Base-by-base conservation (phyloP, 2,797 vertebrate genomes). In the Tenualosa ilisha region DNA sequence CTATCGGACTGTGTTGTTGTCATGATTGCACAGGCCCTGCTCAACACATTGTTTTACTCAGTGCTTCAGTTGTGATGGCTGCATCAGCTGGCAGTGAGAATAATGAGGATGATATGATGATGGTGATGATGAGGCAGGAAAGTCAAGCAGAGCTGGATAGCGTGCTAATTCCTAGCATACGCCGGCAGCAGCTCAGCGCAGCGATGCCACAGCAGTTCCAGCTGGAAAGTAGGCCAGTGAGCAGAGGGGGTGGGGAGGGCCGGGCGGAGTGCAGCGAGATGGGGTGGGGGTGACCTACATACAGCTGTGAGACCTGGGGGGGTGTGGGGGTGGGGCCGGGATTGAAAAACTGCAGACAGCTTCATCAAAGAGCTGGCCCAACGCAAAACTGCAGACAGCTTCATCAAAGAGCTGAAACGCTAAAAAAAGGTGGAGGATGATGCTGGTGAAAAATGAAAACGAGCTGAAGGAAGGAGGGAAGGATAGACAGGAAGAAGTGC, bases 191-290 rank as follows among this genome's bases (percentile, higher is more conserved):
- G 56, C 81, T 79, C 87, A 89, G 86, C 85, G 84, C 85, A 84
- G 84, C 95, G 94, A 95, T 94, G 95, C 95, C 94, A 96, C 90
- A 85, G 88, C 90, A 91, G 90, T 92, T 94, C 89, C 90, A 94
- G 91, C 93, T 91, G 93, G 72, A 94, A 95, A 95, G 94, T 95
- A 95, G 95, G 94, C 91, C 95, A 95, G 92, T 90, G 88, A 89
- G 86, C 86, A 72, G 85, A 86, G 81, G 43, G 53, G 51, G 93
- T 15, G 94, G 93, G 95, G 94, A 94, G 92, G 94, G 95, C 92
- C 89, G 87, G 88, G 93, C 92, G 85, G 88, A 88, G 88, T 86
- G 86, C 88, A 86, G 87, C 84, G 89, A 84, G 89, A 82, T 88
- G 86, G 40, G 20, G 37, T 17, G 40, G 75, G 43, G 81, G 63